A percentile compares a stretch with the other conserved stretches of the same genome.
phyloP scores from a whole-genome alignment of 2,113 vertebrate species.

The Tragelaphus buxtoni region DNA sequence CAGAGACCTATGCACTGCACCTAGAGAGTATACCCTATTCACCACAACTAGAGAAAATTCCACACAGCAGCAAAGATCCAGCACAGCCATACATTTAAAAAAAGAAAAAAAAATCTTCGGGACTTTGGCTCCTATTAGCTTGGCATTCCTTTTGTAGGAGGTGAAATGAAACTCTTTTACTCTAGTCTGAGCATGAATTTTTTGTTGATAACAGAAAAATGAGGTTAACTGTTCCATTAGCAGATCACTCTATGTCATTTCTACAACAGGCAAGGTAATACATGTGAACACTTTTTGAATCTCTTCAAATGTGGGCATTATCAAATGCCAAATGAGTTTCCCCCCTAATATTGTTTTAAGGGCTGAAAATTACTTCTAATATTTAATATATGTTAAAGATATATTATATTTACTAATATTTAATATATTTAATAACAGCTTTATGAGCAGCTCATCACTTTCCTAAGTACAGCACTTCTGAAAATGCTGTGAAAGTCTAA shows the following conservation, averaged over 20 bases:
- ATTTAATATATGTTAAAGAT: background rate
- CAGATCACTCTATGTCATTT: background rate
- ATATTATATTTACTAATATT: background rate
- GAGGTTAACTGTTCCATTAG: background rate
- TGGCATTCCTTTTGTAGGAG: background rate
- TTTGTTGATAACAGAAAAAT: background rate
- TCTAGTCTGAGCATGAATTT: background rate
- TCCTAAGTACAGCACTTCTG: background rate
- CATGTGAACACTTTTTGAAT: background rate
- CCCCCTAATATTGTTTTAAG: background rate
- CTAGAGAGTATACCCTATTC: background rate
- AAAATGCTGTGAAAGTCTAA: background rate
- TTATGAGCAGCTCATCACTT: background rate
- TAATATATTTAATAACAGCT: background rate
- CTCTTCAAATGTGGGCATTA: background rate
- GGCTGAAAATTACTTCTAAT: background rate
- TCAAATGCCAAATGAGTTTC: background rate
- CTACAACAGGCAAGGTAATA: background rate
- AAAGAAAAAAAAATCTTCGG: too few relatives aligned
- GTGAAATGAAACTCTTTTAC: background rate
- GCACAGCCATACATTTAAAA: background rate
- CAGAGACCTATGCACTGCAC: background rate
- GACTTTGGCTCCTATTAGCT: background rate
- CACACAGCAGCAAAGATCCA: background rate
- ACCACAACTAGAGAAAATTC: background rate